phyloP scores from a whole-genome alignment of 2,113 vertebrate species.

The Atherinomorus stipes region DNA sequence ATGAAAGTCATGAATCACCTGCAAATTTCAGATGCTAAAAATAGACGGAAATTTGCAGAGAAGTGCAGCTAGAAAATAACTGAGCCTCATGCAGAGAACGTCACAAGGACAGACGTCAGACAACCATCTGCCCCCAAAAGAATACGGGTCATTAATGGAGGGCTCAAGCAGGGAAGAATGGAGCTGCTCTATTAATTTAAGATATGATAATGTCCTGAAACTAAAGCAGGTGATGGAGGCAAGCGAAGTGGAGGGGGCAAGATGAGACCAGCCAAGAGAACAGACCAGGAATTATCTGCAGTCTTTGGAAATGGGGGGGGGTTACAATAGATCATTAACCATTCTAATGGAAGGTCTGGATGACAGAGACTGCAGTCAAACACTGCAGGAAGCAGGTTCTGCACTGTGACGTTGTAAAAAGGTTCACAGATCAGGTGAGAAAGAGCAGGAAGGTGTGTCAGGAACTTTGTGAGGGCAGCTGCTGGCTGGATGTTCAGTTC shows the following conservation, averaged over 20 bases:
- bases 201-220: slow-evolving; percentile 20
- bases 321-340: slow-evolving; percentile 23
- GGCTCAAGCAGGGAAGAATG: neutral
- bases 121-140: slow-evolving; percentile 16
- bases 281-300: slow-evolving; percentile 1
- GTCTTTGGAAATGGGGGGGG: neutral
- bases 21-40: slow-evolving; percentile 60
- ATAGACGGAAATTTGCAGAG: slow-evolving; percentile 58
- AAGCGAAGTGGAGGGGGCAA: neutral
- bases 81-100: slow-evolving; percentile 52
- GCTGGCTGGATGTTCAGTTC: slow-evolving; percentile 84
- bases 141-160: slow-evolving; percentile 23
- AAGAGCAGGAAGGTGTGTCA: neutral
- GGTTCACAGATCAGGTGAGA: slow-evolving; percentile 14
- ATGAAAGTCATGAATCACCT: slow-evolving; percentile 43
- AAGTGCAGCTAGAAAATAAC: slow-evolving; percentile 45
- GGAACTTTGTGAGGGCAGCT: slow-evolving; percentile 27
- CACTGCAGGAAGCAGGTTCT: slow-evolving; percentile 22
- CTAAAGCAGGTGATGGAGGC: slow-evolving; percentile 2
- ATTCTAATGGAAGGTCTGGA: slow-evolving; percentile 35
- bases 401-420: slow-evolving; percentile 3
- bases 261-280: slow-evolving; percentile 1
- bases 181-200: slow-evolving; percentile 13
- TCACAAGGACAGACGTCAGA: slow-evolving; percentile 21
- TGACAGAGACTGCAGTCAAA: slow-evolving; percentile 35